A percentile compares a stretch with the other conserved stretches of the same genome.
phyloP scores from a whole-genome alignment of 2,888 invertebrate genomes.

The Caenorhabditis panamensis region DNA sequence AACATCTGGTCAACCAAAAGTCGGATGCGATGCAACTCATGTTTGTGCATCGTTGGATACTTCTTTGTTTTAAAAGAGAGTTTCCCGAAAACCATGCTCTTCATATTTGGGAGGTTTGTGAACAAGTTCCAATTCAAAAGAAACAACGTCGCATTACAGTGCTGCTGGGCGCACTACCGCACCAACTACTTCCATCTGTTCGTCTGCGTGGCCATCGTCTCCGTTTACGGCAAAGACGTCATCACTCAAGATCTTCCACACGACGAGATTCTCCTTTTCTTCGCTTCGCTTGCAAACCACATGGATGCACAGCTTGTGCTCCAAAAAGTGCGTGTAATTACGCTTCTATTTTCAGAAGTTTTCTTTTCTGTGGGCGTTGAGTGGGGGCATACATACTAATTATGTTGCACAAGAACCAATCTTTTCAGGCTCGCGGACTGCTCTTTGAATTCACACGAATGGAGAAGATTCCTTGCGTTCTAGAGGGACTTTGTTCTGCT shows the following conservation, averaged over 20 bases:
- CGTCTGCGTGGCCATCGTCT: constrained; percentile 92
- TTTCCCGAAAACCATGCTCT: constrained; percentile 78
- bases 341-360: constrained; percentile 30
- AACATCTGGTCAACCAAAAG: constrained; percentile 86
- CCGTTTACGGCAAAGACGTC: constrained; percentile 88
- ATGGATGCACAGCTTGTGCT: constrained; percentile 95
- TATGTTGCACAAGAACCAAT: neutral
- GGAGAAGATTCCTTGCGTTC: constrained; percentile 90
- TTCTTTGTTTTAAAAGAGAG: constrained; percentile 88
- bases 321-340: constrained; percentile 85
- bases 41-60: constrained; percentile 95
- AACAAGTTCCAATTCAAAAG: neutral
- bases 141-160: constrained; percentile 84
- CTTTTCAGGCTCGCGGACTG: constrained; percentile 88
- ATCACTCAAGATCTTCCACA: constrained; percentile 92
- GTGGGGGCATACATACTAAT: neutral
- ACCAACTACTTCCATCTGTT: constrained; percentile 97
- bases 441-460: constrained; percentile 92
- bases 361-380: constrained; percentile 19
- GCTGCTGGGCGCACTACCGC: constrained; percentile 96
- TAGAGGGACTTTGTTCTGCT: constrained; percentile 85
- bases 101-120: constrained; percentile 78
- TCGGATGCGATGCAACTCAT: constrained; percentile 89
- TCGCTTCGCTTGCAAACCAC: constrained; percentile 96
- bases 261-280: constrained; percentile 95